Evolutionary conservation across 1,140 invertebrate genomes (phyloP), one percentile per base, ranked within the genome.

Genomic region (Trichomalopsis sarcophagae): DNA sequence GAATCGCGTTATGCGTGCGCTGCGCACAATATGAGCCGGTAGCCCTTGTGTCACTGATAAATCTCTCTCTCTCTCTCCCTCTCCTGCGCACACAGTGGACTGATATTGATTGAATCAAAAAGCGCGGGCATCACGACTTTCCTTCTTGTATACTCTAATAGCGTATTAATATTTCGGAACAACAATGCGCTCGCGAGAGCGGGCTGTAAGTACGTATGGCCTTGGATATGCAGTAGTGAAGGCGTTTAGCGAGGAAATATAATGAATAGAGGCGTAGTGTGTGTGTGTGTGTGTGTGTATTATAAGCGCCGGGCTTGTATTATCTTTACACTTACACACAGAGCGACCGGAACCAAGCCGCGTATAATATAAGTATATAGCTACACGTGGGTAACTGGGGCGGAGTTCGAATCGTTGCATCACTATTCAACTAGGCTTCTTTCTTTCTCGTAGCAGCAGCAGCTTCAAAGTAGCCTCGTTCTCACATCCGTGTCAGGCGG

Each of bases 371-470:
- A n/a, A 62, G 55, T 62, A n/a, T 66, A 30, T 27, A 84, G 27
- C 27, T 81, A 82, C 86, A 87, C 84, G 85, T 86, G 87, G 87
- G 90, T 90, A 91, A 90, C 90, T 90, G 87, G 91, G 91, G 91
- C 90, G 91, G 90, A 91, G 91, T 90, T 90, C 81, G 86, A 17
- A 6, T 4, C 17, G 88, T 91, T 91, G 88, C 91, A 90, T 91
- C 91, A 91, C 50, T 71, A 21, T 55, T 73, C 71, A 40, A 84
- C 82, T 85, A 78, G 77, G 44, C 79, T 50, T 66, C 27, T 83
- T 44, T 40, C 33, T n/a, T 76, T 47, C 21, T 47, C 9, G 17
- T 14, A 62, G 55, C 21, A 62, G 6, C 55, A 62, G 55, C 6
- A 62, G 27, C 66, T 79, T 78, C 44, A 74, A 71, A 69, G 50